Conservation (phyloP, 30 jellyfish, hydroid and myxozoan species). For the Pelagia noctiluca region DNA sequence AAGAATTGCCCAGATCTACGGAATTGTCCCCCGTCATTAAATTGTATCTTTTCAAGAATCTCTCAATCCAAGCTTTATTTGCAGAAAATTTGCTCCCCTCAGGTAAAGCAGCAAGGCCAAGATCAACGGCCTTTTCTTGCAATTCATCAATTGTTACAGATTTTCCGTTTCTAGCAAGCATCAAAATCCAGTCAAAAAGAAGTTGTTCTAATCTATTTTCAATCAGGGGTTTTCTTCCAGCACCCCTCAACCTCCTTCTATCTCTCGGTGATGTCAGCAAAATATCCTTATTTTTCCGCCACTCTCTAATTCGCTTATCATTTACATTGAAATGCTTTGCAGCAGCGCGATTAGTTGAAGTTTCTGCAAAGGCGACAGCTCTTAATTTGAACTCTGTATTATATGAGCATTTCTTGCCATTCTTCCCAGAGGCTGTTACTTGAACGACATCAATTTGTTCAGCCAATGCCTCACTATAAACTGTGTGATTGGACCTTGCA, state of each 20-base stretch:
- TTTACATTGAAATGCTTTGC: slow-evolving; percentile 68
- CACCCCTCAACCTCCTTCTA: slow-evolving; percentile 69
- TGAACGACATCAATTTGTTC: no score
- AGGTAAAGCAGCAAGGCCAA: slow-evolving; percentile 17
- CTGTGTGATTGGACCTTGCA: no score
- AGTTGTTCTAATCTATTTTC: slow-evolving; percentile 40
- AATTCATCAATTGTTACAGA: slow-evolving; percentile 47
- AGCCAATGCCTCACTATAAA: no score
- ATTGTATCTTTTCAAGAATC: slow-evolving; percentile 54
- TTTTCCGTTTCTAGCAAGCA: slow-evolving; percentile 17
- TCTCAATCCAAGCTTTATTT: slow-evolving; percentile 59
- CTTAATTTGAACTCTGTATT: slow-evolving; percentile 61
- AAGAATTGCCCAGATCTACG: not conserved
- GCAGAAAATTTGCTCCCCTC: slow-evolving; percentile 50
- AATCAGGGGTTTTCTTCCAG: slow-evolving; percentile 60
- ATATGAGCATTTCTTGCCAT: slow-evolving; percentile 59
- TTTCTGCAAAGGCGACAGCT: slow-evolving; percentile 73
- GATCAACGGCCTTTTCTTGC: slow-evolving; percentile 61
- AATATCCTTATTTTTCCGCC: slow-evolving; percentile 67
- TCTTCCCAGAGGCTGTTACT: slow-evolving; percentile 25
- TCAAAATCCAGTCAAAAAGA: slow-evolving; percentile 40
- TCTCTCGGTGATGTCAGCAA: slow-evolving; percentile 67
- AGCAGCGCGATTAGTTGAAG: slow-evolving; percentile 69
- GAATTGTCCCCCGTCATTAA: slow-evolving; percentile 1
- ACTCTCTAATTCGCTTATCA: slow-evolving; percentile 68